Evolutionary conservation across 2,113 vertebrate species (phyloP).

Genomic region (Megatriorchis doriae): DNA sequence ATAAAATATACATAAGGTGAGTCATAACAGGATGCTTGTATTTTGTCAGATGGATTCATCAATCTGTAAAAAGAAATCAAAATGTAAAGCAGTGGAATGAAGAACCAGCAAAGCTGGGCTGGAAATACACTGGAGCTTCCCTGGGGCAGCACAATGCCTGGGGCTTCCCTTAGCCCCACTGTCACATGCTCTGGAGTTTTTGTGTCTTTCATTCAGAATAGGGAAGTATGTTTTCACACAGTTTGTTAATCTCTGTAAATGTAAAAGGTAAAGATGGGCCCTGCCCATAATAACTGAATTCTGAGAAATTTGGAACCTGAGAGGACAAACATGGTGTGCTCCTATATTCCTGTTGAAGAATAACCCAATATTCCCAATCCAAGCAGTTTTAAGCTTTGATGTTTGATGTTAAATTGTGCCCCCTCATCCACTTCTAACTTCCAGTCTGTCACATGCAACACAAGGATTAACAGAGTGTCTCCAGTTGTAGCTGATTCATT

Average conservation of each 20-base stretch:
- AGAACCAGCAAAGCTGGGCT: not conserved
- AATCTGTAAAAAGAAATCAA: not conserved
- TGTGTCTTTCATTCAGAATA: not conserved
- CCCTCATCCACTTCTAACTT: not conserved
- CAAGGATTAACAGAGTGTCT: not conserved
- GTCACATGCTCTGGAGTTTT: rapidly evolving
- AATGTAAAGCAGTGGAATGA: not conserved
- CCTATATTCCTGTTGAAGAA: not conserved
- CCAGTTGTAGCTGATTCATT: not conserved
- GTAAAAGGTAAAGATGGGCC: not conserved
- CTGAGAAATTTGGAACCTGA: not conserved
- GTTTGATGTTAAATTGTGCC: not conserved
- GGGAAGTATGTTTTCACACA: rapidly evolving
- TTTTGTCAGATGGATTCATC: not conserved
- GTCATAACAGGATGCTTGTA: not conserved
- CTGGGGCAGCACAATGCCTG: not conserved
- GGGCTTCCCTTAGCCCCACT: not conserved
- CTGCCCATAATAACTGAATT: not conserved
- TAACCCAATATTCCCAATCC: not conserved
- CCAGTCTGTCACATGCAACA: not conserved
- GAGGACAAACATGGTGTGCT: not conserved
- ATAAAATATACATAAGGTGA: conserved; percentile 15
- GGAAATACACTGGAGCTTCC: not conserved
- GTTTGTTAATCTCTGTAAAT: not conserved
- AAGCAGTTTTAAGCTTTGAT: not conserved